Evolutionary conservation across 1,140 invertebrate genomes (phyloP).

Genomic region (Drosophila saltans): DNA sequence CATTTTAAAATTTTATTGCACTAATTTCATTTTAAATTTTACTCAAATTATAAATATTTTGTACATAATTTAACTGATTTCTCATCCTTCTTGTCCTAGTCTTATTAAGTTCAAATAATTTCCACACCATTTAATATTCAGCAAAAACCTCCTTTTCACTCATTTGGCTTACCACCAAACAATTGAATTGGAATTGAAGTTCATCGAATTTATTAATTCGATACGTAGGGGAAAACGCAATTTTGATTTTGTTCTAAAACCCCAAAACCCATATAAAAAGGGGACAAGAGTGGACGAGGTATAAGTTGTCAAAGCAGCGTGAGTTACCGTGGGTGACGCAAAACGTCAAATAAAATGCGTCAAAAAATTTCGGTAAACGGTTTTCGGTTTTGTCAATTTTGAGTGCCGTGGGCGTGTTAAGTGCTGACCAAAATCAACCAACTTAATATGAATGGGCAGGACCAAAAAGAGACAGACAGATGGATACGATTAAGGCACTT

Average conservation of each 20-base stretch:
- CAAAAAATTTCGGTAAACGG: slow-evolving; percentile 42
- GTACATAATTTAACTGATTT: background rate
- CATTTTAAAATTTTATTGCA: too few species aligned
- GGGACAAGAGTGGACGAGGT: background rate
- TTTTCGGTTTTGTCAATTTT: slow-evolving; percentile 4
- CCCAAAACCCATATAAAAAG: background rate
- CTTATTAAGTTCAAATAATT: background rate
- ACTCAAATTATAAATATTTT: background rate
- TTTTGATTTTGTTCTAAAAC: slow-evolving; percentile 32
- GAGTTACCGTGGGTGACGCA: slow-evolving; percentile 24
- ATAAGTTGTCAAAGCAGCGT: slow-evolving; percentile 3
- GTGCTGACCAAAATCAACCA: slow-evolving; percentile 28
- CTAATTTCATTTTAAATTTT: background rate
- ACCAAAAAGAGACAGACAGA: slow-evolving; percentile 23
- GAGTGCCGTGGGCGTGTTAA: slow-evolving; percentile 48
- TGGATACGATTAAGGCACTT: slow-evolving; percentile 39
- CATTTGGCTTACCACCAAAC: background rate
- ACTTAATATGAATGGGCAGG: slow-evolving; percentile 18
- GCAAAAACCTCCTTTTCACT: background rate
- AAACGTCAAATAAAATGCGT: slow-evolving; percentile 58
- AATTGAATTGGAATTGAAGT: slow-evolving; percentile 47
- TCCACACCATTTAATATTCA: slow-evolving; percentile 27
- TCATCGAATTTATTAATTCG: slow-evolving; percentile 32
- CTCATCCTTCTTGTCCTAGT: too few species aligned
- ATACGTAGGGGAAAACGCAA: slow-evolving; percentile 34